A percentile compares a stretch with the other conserved stretches of the same genome.
These are phyloP conservation scores for Orientallactaga sibirica DNA, from an alignment of 2,797 vertebrate species.

Conservation along the genomic window DNA sequence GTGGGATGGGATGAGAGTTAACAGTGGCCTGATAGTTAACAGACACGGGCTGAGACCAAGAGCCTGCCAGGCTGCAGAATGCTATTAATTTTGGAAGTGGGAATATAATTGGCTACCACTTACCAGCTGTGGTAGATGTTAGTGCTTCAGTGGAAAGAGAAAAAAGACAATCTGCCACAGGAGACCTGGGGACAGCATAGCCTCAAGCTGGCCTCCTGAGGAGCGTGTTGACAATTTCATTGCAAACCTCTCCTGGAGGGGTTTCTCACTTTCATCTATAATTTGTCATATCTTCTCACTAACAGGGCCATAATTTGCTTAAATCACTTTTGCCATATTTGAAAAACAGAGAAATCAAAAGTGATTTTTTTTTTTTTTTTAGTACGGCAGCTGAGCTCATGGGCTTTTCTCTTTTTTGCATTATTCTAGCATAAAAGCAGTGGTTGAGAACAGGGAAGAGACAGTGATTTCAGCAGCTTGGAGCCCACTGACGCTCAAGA, in stretches of 20 bases:
- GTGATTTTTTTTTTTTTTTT: conserved; percentile 27
- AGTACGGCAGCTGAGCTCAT: conserved; percentile 22
- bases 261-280: conserved; percentile 71
- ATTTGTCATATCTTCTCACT: conserved; percentile 54
- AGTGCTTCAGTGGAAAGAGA: conserved; percentile 32
- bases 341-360: conserved; percentile 62
- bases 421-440: conserved; percentile 37
- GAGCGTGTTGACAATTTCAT: conserved; percentile 52
- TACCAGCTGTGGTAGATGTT: conserved; percentile 53
- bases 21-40: conserved; percentile 28
- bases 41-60: neutral
- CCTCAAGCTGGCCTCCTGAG: conserved; percentile 70
- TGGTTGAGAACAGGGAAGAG: neutral
- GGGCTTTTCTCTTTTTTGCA: neutral
- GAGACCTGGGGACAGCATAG: conserved; percentile 25
- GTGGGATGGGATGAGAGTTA: neutral
- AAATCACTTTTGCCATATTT: conserved; percentile 65
- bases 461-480: neutral
- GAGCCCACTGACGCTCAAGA: neutral
- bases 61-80: conserved; percentile 33
- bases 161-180: conserved; percentile 58
- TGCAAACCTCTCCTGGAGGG: conserved; percentile 54
- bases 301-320: conserved; percentile 63
- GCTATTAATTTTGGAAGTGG: conserved; percentile 72
- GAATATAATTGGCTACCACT: conserved; percentile 54